Conservation (phyloP, 2,113 vertebrate genomes). For the Eulemur macaco region DNA sequence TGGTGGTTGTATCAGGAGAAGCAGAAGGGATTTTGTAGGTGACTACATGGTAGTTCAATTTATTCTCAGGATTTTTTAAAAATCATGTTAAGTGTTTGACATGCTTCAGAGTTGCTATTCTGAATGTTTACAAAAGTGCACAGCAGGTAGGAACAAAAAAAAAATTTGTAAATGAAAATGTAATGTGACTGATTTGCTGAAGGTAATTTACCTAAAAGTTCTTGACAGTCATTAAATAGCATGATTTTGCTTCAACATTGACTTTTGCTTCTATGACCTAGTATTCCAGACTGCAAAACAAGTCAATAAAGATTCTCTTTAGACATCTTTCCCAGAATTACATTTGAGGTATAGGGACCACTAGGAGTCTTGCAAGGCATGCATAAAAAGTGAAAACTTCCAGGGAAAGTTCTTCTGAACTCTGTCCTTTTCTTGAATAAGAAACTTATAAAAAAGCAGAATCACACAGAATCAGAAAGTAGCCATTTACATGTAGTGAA, state of each 20-base stretch:
- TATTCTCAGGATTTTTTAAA: not conserved
- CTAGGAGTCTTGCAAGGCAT: not conserved
- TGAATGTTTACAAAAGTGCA: not conserved
- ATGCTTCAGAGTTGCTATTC: not conserved
- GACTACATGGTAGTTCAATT: not conserved
- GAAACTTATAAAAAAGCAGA: not conserved
- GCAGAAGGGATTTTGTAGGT: not conserved
- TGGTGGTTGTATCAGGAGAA: not conserved
- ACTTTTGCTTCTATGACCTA: not conserved
- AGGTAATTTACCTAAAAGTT: not conserved
- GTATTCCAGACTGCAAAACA: not conserved
- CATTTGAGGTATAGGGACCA: not conserved
- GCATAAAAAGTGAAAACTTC: not conserved
- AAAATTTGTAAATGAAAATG: not conserved
- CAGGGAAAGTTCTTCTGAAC: not conserved
- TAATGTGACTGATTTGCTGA: not conserved
- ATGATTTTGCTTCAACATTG: not conserved
- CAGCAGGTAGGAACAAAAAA: not conserved
- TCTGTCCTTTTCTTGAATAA: not conserved
- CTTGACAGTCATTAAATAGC: not conserved
- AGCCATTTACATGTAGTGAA: not conserved
- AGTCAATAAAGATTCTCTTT: not conserved
- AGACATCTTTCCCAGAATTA: not conserved
- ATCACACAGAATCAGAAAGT: not conserved
- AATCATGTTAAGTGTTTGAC: not conserved